Percentiles rank a stretch among this genome's conserved stretches.
Conservation (phyloP, 2,888 invertebrate species). For the Tineola bisselliella region DNA sequence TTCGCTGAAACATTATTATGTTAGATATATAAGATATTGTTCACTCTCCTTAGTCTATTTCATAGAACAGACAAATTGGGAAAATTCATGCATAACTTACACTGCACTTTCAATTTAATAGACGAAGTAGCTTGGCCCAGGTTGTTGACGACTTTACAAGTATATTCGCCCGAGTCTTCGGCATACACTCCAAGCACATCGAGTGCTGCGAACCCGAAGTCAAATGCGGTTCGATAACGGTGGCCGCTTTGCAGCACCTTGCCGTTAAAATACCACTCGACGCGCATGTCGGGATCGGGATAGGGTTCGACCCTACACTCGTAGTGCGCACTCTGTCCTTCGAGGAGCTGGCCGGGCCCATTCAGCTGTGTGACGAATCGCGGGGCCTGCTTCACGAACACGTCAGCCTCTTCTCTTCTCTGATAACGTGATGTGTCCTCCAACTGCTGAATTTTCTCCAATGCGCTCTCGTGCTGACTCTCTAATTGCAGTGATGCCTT, state of each 20-base stretch:
- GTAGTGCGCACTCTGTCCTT: conserved; percentile 91
- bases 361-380: conserved; percentile 86
- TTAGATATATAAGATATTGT: no score
- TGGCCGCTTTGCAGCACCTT: conserved; percentile 88
- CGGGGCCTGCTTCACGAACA: conserved; percentile 83
- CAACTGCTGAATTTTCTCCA: conserved; percentile 85
- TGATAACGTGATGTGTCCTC: conserved; percentile 85
- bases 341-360: conserved; percentile 84
- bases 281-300: conserved; percentile 87
- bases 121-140: conserved; percentile 85
- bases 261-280: conserved; percentile 95
- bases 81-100: conserved; percentile 66
- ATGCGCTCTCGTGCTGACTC: conserved; percentile 87
- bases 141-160: conserved; percentile 86
- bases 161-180: conserved; percentile 94
- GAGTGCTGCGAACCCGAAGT: conserved; percentile 96
- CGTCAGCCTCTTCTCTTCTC: conserved; percentile 83
- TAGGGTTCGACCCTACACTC: conserved; percentile 94
- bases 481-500: conserved; percentile 89
- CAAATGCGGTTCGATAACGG: conserved; percentile 91
- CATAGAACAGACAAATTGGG: no score
- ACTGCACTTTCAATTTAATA: conserved; percentile 81
- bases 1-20: conserved; percentile 67
- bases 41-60: no score
- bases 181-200: conserved; percentile 94